Evolutionary conservation across 2,888 invertebrate species (phyloP).

Genomic region (Tachina grossa): DNA sequence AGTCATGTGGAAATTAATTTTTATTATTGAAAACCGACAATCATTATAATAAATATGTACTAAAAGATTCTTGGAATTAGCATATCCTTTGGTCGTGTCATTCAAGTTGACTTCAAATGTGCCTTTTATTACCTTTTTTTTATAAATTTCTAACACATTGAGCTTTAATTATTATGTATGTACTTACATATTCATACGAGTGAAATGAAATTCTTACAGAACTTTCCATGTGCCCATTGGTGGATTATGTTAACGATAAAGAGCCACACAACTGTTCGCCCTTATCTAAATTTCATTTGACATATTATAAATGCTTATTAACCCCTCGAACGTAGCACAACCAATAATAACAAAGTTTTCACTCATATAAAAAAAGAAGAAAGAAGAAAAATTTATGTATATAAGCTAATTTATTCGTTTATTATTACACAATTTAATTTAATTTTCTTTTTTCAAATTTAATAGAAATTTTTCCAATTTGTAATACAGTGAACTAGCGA

Average conservation of each 20-base stretch:
- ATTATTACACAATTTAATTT: too few species aligned
- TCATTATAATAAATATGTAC: constrained; percentile 30
- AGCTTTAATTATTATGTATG: not conserved
- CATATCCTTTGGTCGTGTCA: not conserved
- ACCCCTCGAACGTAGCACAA: constrained; percentile 37
- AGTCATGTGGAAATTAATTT: constrained; percentile 48
- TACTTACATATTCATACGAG: too few species aligned
- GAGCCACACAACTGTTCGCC: not conserved
- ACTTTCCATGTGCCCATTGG: too few species aligned
- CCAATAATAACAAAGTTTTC: constrained; percentile 61
- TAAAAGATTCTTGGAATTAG: not conserved
- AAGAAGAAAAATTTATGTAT: constrained; percentile 1
- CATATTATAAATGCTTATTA: not conserved
- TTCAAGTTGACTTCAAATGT: not conserved
- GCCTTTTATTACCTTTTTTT: not conserved
- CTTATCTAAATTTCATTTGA: constrained; percentile 27
- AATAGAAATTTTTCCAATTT: too few species aligned
- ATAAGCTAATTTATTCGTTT: not conserved
- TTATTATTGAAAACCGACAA: constrained; percentile 52
- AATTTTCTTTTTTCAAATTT: too few species aligned
- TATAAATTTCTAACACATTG: not conserved
- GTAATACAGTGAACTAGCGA: too few species aligned
- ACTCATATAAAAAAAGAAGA: constrained; percentile 33
- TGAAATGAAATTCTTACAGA: too few species aligned
- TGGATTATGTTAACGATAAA: too few species aligned